These are phyloP conservation scores for Electrophaes corylata DNA, from an alignment of 2,888 invertebrate genomes.

Conservation along the genomic window DNA sequence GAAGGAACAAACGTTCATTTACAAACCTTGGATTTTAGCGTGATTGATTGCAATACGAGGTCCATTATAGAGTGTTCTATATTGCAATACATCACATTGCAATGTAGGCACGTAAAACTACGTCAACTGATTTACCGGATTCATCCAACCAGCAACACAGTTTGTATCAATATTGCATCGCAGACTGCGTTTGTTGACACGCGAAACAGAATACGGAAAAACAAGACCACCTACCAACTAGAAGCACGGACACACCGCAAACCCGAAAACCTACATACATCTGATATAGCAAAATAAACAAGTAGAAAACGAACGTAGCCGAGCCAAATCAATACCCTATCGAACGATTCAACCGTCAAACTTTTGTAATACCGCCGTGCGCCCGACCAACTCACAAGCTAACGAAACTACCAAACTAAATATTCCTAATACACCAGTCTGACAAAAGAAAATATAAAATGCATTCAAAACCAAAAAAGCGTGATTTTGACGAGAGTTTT, in stretches of 20 bases:
- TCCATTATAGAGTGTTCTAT: background rate
- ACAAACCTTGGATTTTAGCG: no score
- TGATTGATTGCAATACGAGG: no score
- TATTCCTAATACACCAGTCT: conserved; percentile 66
- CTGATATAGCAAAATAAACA: conserved; percentile 71
- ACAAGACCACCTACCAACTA: conserved; percentile 57
- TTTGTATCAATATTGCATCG: conserved; percentile 34
- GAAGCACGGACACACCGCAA: conserved; percentile 73
- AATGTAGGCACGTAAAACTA: background rate
- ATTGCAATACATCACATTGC: background rate
- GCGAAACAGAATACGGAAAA: conserved; percentile 56
- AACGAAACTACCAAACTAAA: conserved; percentile 59
- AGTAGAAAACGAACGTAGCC: conserved; percentile 60
- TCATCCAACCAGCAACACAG: conserved; percentile 8
- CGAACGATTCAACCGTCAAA: conserved; percentile 69
- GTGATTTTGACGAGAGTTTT: conserved; percentile 73
- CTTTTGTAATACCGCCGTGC: conserved; percentile 69
- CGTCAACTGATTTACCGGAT: conserved; percentile 3
- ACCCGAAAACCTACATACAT: conserved; percentile 80
- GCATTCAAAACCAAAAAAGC: conserved; percentile 76
- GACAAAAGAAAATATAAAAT: conserved; percentile 77
- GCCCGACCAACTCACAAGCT: conserved; percentile 43
- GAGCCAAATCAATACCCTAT: conserved; percentile 74
- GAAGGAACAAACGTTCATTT: no score
- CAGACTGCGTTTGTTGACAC: conserved; percentile 49